These are phyloP conservation scores for Brachypterus glaber DNA, from an alignment of 2,888 invertebrate genomes.

Conservation along the genomic window DNA sequence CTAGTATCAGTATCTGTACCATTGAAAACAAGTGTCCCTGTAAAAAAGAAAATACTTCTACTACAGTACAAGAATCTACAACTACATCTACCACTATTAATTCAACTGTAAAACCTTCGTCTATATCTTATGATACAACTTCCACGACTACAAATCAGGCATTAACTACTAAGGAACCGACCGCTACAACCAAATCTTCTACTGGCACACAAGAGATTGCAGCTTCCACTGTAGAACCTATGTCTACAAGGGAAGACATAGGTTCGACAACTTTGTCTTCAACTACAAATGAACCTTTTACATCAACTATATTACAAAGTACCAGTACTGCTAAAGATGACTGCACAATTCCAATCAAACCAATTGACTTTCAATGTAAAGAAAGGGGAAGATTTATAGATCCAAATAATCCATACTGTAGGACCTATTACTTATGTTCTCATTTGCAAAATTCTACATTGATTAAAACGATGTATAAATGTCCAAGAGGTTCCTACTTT, in stretches of 20 bases:
- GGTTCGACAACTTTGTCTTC: conserved; percentile 4
- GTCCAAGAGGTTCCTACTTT: conserved; percentile 22
- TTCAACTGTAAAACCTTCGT: neutral
- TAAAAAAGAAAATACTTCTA: too few relatives aligned
- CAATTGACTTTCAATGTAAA: conserved; percentile 21
- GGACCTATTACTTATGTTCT: conserved; percentile 25
- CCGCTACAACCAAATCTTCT: neutral
- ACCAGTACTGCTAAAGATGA: conserved; percentile 6
- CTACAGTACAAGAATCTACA: conserved; percentile 2
- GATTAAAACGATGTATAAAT: conserved; percentile 27
- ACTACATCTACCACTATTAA: neutral
- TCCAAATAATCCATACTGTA: conserved; percentile 31
- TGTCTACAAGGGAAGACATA: neutral
- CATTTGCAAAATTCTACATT: conserved; percentile 26
- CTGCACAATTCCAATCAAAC: neutral
- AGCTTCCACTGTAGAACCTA: neutral
- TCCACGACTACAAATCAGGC: too few relatives aligned
- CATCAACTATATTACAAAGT: neutral
- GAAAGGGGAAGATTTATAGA: conserved; percentile 41
- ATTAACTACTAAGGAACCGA: neutral
- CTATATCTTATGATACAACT: too few relatives aligned
- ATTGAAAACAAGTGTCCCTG: conserved; percentile 19
- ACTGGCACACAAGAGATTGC: neutral
- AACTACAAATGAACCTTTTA: conserved; percentile 3
- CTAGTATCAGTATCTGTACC: conserved; percentile 16